Percentiles rank a stretch among this genome's conserved stretches.
phyloP scores from a whole-genome alignment of 2,797 vertebrate species.

The Trachurus trachurus region DNA sequence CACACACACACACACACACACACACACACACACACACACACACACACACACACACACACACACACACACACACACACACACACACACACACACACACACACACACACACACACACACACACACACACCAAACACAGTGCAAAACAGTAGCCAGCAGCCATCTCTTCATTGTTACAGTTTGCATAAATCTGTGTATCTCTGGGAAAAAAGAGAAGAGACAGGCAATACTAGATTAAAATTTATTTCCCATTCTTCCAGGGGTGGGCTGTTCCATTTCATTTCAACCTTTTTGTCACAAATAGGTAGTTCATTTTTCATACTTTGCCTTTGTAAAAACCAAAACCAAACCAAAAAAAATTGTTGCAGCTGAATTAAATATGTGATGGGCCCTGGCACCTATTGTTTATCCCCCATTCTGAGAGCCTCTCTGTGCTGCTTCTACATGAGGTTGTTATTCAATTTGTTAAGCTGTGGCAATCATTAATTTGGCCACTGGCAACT shows the following conservation, averaged over 20 bases:
- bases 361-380: conserved; percentile 61
- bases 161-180: conserved; percentile 59
- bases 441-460: conserved; percentile 54
- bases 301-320: conserved; percentile 75
- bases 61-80: neutral
- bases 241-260: conserved; percentile 54
- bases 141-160: conserved; percentile 60
- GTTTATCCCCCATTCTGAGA: conserved; percentile 42
- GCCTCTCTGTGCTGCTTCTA: conserved; percentile 20
- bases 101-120: neutral
- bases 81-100: neutral
- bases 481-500: conserved; percentile 75
- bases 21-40: neutral
- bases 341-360: conserved; percentile 2
- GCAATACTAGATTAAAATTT: conserved; percentile 61
- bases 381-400: conserved; percentile 48
- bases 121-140: conserved; percentile 21
- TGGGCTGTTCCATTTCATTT: conserved; percentile 61
- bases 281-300: conserved; percentile 65
- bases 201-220: conserved; percentile 60
- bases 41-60: neutral
- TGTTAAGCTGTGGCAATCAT: conserved; percentile 70
- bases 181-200: conserved; percentile 71
- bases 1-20: neutral
- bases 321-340: conserved; percentile 46